phyloP scores from a whole-genome alignment of 2,797 vertebrate genomes.

The Esox masquinongy region DNA sequence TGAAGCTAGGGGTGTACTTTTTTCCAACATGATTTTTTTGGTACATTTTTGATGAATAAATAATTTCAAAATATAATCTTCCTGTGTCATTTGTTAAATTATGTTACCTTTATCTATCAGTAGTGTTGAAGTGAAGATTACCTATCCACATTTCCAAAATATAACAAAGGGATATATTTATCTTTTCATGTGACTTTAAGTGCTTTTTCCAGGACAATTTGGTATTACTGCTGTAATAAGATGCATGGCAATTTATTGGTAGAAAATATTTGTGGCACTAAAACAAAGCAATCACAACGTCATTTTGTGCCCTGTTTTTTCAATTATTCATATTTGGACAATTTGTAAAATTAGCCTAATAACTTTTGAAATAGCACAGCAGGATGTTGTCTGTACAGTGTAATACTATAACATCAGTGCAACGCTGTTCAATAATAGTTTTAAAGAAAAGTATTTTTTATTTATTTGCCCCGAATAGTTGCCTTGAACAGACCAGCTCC shows the following conservation, averaged over 20 bases:
- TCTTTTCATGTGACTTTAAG: too few relatives aligned
- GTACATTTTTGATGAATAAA: too few relatives aligned
- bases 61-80: too few relatives aligned
- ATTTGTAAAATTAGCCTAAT: slow-evolving; percentile 52
- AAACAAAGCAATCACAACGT: slow-evolving; percentile 9
- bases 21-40: too few relatives aligned
- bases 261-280: slow-evolving; percentile 2
- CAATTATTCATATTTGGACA: slow-evolving; percentile 33
- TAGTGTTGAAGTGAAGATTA: too few relatives aligned
- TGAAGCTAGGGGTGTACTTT: too few relatives aligned
- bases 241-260: slow-evolving; percentile 25
- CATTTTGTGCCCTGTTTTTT: slow-evolving; percentile 21
- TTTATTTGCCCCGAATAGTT: slow-evolving; percentile 39
- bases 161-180: too few relatives aligned
- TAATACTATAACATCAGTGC: slow-evolving; percentile 50
- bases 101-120: too few relatives aligned
- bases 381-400: slow-evolving; percentile 44
- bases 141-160: too few relatives aligned
- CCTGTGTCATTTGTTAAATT: too few relatives aligned
- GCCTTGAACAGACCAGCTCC: background rate
- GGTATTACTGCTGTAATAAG: slow-evolving; percentile 19
- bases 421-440: slow-evolving; percentile 75
- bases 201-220: slow-evolving; percentile 11
- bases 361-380: slow-evolving; percentile 50
- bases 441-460: slow-evolving; percentile 50